Base-by-base conservation (phyloP, 2,113 vertebrate genomes). In the Clarias gariepinus region DNA sequence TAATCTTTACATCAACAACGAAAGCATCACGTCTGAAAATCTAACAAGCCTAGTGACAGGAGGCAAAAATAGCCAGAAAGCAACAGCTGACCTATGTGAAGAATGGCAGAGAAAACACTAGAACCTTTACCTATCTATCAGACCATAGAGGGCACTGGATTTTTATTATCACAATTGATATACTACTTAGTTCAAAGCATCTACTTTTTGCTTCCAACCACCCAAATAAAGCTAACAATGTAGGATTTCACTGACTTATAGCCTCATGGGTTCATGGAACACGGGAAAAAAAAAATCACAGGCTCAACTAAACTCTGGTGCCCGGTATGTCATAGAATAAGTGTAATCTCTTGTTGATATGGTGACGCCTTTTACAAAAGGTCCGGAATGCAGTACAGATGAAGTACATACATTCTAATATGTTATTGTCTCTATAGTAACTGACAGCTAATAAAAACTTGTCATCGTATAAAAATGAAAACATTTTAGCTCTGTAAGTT, bases 1-100 rank as follows among this genome's bases (percentile, higher is more conserved):
- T 92, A 87, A 93, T 92, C 92, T 89, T 87, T 91, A 74, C 57
- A 60, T 80, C 78, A 60, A 79, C 55, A 79, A 52, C 41, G 30
- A 81, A 90, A 91, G 87, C 87, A 91, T 93, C 91, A 90, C 81
- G 41, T 91, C 91, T 89, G 84, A 90, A 87, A 90, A 89, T 86
- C 89, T 90, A 92, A 93, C 90, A 81, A 92, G 91, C 85, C 90
- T 30, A 25, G 80, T 61, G 90, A 90, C 60, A 63, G n/a, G 10
- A 16, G 80, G 28, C 89, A 90, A 90, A 94, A 91, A 94, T 93
- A 92, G 91, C 80, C 10, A 25, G 28, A 71, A 81, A 84, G 74
- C 86, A 41, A 82, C 1, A 85, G 88, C 86, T 90, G 86, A 90
- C 91, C 91, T 91, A 93, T 91, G 90, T 58, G 61, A 91, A 80